A percentile compares a stretch with the other conserved stretches of the same genome.
Evolutionary conservation across 2,113 vertebrate genomes (phyloP).

Genomic region (Heliornis fulica): DNA sequence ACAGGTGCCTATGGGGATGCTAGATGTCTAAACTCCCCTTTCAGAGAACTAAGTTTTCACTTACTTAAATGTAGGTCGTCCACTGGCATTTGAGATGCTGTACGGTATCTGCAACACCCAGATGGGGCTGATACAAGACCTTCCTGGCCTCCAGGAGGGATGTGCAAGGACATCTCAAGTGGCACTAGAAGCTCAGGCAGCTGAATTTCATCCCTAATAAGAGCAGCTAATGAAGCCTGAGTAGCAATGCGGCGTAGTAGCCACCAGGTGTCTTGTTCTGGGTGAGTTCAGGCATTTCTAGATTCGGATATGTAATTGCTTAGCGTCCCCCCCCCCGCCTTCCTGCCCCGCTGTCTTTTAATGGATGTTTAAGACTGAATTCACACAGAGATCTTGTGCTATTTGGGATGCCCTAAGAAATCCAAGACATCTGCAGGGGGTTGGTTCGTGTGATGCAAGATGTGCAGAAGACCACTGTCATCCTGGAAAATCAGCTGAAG

Average conservation of each 20-base stretch:
- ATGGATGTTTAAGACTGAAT: neutral
- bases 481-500: neutral
- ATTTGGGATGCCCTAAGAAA: neutral
- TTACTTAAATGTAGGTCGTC: neutral
- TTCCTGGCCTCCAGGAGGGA: neutral
- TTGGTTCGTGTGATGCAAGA: neutral
- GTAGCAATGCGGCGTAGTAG: neutral
- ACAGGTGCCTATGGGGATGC: neutral
- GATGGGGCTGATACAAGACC: neutral
- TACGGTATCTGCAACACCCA: neutral
- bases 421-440: accelerated
- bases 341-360: neutral
- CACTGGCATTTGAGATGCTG: neutral
- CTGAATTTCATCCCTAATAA: neutral
- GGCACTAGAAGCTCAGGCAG: neutral
- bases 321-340: no score
- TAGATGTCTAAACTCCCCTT: neutral
- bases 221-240: neutral
- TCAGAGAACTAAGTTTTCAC: neutral
- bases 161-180: neutral
- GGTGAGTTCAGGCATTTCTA: neutral
- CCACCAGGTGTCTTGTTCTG: neutral
- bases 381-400: neutral
- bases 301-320: neutral
- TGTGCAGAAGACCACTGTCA: neutral